Conservation (phyloP, 2,113 vertebrate genomes). For the Pagrus major region DNA sequence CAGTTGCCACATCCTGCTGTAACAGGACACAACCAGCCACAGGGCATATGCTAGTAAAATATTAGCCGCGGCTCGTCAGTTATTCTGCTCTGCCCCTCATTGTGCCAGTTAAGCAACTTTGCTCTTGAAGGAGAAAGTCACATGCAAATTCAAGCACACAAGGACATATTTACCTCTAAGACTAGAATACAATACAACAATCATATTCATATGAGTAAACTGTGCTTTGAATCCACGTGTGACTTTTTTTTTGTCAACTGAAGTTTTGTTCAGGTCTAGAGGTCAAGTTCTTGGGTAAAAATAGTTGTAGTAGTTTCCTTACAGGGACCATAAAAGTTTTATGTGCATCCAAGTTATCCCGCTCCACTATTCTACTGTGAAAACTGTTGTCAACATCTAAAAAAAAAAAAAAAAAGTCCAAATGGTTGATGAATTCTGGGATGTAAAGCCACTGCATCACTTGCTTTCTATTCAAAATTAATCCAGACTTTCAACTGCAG, state of each 20-base stretch:
- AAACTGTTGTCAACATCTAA: neutral
- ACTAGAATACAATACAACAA: neutral
- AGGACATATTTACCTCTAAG: neutral
- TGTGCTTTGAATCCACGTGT: neutral
- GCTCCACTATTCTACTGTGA: neutral
- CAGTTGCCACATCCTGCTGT: slow-evolving; percentile 47
- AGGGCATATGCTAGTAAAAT: slow-evolving; percentile 37
- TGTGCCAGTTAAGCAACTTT: neutral
- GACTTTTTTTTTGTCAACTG: neutral
- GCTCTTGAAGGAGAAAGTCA: neutral
- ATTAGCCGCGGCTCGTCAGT: slow-evolving; percentile 44
- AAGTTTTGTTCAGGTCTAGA: neutral
- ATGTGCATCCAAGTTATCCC: neutral
- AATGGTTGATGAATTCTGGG: neutral
- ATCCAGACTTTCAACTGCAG: neutral
- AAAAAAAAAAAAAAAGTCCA: neutral
- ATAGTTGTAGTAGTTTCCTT: slow-evolving; percentile 16
- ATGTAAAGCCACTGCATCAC: neutral
- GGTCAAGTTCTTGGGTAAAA: slow-evolving; percentile 13
- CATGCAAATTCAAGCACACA: slow-evolving; percentile 10
- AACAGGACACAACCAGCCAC: slow-evolving; percentile 41
- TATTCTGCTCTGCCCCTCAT: neutral
- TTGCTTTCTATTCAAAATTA: neutral
- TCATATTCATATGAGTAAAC: neutral
- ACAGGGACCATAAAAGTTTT: slow-evolving; percentile 6